Base-by-base conservation (phyloP, 2,888 invertebrate genomes). In the Zootermopsis nevadensis region DNA sequence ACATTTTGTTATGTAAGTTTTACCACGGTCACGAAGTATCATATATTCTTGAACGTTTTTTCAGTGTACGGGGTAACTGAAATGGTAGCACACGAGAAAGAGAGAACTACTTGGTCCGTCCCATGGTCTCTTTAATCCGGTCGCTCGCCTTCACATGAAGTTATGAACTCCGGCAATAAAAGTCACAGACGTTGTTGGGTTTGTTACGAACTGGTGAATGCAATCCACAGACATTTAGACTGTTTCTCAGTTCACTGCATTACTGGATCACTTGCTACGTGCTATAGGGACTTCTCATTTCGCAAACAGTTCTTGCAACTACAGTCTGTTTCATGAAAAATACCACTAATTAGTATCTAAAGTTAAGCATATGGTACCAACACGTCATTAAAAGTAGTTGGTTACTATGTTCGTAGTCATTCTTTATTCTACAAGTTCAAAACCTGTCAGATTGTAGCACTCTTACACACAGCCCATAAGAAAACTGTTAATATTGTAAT, bases 121-220 rank as follows among this genome's bases (percentile, higher is more conserved):
- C 67, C 67, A 67, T 67, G 30, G 27, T 27, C 67, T 67, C 67
- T 67, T 67, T 67, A 27, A 69, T 33, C 69, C 33, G 33, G 33
- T 33, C 15, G 33, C 3, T 3, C 27, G 33, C 69, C 33, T 69
- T 69, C 69, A 69, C 69, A 33, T 69, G 69, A 33, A 69, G 69
- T 69, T 69, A 69, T 69, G 69, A 69, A 69, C 69, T 69, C 33
- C 15, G 69, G 69, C 69, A 33, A 69, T 69, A 69, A 69, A 69
- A 69, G 69, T 69, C 69, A 69, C 69, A 69, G 22, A 69, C 33
- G 69, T 24, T 69, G 69, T 33, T 69, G 69, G 69, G 33, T 69
- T 22, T 69, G 69, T 69, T 33, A 69, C 69, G 33, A 69, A 69
- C 33, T 69, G 69, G 69, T 69, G 33, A 69, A 69, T 69, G 33